Percentiles rank a stretch among this genome's conserved stretches.
Conservation (phyloP, 2,797 vertebrate genomes). For the Octomys mimax region DNA sequence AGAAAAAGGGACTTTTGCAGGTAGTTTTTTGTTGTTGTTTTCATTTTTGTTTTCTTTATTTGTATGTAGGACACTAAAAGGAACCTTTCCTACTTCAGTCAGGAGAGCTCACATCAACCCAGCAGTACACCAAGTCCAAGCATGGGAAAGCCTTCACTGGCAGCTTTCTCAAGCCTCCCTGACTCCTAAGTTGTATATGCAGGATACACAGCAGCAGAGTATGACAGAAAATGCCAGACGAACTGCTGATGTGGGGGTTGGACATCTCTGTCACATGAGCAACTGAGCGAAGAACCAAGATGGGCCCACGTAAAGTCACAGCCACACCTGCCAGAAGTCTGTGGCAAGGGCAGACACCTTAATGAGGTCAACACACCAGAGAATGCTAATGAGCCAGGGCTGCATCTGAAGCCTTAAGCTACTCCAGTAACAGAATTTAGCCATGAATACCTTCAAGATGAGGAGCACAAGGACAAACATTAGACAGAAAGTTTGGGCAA, state of each 20-base stretch:
- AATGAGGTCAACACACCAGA: neutral
- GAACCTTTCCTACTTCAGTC: neutral
- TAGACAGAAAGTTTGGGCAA: neutral
- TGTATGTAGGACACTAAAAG: neutral
- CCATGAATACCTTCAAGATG: neutral
- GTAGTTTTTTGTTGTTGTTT: neutral
- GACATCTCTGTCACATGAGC: too few species aligned
- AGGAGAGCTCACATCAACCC: neutral
- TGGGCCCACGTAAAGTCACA: neutral
- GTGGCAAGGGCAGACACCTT: neutral
- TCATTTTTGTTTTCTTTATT: neutral
- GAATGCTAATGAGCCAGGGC: neutral
- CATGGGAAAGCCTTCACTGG: neutral
- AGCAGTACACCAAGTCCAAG: fast-evolving
- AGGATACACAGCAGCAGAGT: neutral
- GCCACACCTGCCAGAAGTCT: neutral
- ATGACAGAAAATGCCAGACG: neutral
- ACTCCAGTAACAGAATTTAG: neutral
- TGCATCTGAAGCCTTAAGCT: neutral
- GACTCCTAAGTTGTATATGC: neutral
- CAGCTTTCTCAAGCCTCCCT: neutral
- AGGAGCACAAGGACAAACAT: neutral
- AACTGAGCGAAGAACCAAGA: neutral
- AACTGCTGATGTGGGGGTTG: neutral
- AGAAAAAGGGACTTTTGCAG: neutral